Evolutionary conservation across 2,797 vertebrate species (phyloP).

Genomic region (Propithecus perrieri): DNA sequence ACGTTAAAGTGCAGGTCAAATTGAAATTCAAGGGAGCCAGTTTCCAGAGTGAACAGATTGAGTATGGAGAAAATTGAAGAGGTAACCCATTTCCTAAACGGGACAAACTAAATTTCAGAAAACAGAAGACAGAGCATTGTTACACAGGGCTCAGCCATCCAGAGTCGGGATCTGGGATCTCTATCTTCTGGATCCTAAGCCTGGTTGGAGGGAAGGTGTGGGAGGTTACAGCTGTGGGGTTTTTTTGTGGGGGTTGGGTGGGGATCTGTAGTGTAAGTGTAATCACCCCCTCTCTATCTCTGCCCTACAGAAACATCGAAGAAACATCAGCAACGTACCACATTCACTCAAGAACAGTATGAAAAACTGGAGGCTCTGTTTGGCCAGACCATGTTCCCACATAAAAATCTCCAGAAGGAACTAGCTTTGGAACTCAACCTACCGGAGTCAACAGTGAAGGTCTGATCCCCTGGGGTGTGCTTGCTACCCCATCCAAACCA

Average conservation of each 20-base stretch:
- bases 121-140: not conserved
- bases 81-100: not conserved
- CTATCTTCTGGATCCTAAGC: not conserved
- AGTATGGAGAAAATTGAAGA: not conserved
- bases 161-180: not conserved
- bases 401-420: not conserved
- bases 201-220: not conserved
- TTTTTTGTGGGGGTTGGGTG: too few relatives aligned
- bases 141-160: not conserved
- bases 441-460: not conserved
- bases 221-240: not conserved
- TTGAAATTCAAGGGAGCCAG: not conserved
- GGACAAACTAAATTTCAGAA: not conserved
- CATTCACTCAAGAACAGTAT: not conserved
- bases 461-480: not conserved
- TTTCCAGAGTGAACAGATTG: not conserved
- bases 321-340: not conserved
- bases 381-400: not conserved
- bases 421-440: slow-evolving; percentile 37
- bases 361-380: slow-evolving; percentile 26
- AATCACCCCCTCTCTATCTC: not conserved
- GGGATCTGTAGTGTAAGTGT: not conserved
- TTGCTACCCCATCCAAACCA: not conserved
- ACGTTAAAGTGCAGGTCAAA: not conserved
- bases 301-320: not conserved